Base-by-base conservation (phyloP, 2,888 invertebrate species). In the Catocala nupta region DNA sequence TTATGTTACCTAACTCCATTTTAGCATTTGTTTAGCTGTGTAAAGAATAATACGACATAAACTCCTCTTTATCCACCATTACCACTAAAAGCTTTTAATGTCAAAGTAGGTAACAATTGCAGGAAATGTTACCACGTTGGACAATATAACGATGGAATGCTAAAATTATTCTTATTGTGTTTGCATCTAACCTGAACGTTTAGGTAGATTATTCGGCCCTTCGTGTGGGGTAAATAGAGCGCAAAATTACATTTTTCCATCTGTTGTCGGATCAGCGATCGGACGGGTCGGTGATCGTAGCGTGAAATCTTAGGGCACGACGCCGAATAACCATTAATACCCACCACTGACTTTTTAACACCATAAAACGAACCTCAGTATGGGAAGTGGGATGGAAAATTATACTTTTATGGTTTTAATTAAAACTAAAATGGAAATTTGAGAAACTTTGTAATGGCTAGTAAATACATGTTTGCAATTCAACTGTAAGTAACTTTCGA, bases 301-400 rank as follows among this genome's bases (percentile, higher is more conserved):
- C 75, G 71, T 73, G 73, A 75, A 75, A 77, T 77, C 64, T 71
- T 59, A 66, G 63, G 70, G 55, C 77, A 77, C 75, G 77, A 72
- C 47, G 65, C 63, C 67, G 65, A 53, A 43, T 57, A 36, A 36
- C 53, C 55, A 48, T 39, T 51, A 54, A 42, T 55, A 45, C 45
- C 64, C 56, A 49, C 54, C 48, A 48, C 8, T 48, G 48, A 10
- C 12, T 45, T 10, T 39, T 39, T 39, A 7, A 45, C 12, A 12
- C 45, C 45, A 45, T 12, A 12, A 45, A 45, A 45, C 13, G 8
- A 45, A 3, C 25, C 36, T 39, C 36, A 8, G 36, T 39, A 39
- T 39, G 36, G 6, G 25, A 48, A 25, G 25, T 16, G 10, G 48
- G 25, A 25, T 48, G 25, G 9, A 48, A 10, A 48, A 48, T 25